These are phyloP conservation scores for Eulemur rubriventer DNA, from an alignment of 2,797 vertebrate genomes.

Conservation along the genomic window DNA sequence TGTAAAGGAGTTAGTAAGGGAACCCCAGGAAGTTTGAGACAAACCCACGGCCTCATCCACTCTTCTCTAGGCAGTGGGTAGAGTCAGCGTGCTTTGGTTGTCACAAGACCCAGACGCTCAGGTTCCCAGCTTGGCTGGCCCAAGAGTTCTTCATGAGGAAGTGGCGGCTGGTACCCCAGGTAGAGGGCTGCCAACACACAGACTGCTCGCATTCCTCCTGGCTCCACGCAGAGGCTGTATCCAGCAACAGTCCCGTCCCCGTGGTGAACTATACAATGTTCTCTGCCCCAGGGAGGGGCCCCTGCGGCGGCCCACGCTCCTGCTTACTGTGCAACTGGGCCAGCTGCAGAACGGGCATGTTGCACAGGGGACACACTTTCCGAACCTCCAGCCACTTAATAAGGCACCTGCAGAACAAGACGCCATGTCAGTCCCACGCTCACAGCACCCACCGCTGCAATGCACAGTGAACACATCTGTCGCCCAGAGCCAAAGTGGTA, in stretches of 20 bases:
- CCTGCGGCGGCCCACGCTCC: constrained; percentile 88
- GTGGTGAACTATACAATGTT: constrained; percentile 92
- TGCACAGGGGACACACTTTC: constrained; percentile 98
- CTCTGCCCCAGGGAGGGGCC: constrained; percentile 94
- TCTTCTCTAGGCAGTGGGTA: constrained; percentile 73
- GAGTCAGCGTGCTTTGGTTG: constrained; percentile 92
- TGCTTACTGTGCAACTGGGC: constrained; percentile 93
- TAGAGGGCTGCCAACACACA: constrained; percentile 61
- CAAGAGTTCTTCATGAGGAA: constrained; percentile 73
- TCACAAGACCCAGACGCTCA: constrained; percentile 83
- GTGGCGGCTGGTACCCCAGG: constrained; percentile 57
- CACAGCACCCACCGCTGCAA: no score
- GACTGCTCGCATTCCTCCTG: constrained; percentile 68
- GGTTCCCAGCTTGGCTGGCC: constrained; percentile 58
- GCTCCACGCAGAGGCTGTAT: constrained; percentile 41
- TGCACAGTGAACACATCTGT: background rate
- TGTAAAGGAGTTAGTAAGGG: background rate
- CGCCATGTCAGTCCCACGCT: background rate
- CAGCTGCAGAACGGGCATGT: constrained; percentile 97
- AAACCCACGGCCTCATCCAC: constrained; percentile 71
- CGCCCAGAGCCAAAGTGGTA: background rate
- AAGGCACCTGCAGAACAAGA: constrained; percentile 92
- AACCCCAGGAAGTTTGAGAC: constrained; percentile 87
- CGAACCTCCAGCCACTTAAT: constrained; percentile 99
- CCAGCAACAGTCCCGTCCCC: constrained; percentile 37